Evolutionary conservation across 2,888 invertebrate genomes (phyloP), one percentile per base, ranked within the genome.

Genomic region (Lymantria dispar): DNA sequence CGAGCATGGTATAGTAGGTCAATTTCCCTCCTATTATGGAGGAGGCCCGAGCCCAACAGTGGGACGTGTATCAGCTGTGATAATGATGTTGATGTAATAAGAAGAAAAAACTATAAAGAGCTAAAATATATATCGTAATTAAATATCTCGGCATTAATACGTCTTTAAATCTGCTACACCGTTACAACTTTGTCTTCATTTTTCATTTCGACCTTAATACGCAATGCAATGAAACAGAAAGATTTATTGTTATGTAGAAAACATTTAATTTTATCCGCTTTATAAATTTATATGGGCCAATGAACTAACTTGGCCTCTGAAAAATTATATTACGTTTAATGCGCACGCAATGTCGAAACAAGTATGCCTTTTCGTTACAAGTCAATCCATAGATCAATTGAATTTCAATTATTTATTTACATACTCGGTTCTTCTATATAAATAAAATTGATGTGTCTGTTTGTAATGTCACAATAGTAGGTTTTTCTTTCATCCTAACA

Each of bases 161-260:
- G 39, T 30, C 37, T 45, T 15, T 43, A 46, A 50, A 47, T 33
- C 8, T 15, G 37, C 12, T 42, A 47, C 15, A n/a, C n/a, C n/a
- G 45, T n/a, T 36, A 22, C 22, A 22, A 22, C 22, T 3, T 22
- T 22, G 22, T 48, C 39, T 54, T 55, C 33, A 42, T 50, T 47
- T 43, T 56, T 56, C 47, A 48, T 45, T 48, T 49, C 51, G 52
- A 58, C 49, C 52, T 60, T 62, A 61, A 57, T 61, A 55, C 65
- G 44, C 59, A 68, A 58, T 59, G 52, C 45, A 62, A 63, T 52
- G 50, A 55, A 48, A 56, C 43, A 42, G 29, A 33, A 45, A 50
- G 59, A 64, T 70, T 70, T 68, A 68, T 60, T 45, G 53, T 53
- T 49, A 60, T 59, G 41, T 54, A 51, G 5, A 56, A 62, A 57